Conservation (phyloP, 2,113 vertebrate species). For the Polypterus senegalus region DNA sequence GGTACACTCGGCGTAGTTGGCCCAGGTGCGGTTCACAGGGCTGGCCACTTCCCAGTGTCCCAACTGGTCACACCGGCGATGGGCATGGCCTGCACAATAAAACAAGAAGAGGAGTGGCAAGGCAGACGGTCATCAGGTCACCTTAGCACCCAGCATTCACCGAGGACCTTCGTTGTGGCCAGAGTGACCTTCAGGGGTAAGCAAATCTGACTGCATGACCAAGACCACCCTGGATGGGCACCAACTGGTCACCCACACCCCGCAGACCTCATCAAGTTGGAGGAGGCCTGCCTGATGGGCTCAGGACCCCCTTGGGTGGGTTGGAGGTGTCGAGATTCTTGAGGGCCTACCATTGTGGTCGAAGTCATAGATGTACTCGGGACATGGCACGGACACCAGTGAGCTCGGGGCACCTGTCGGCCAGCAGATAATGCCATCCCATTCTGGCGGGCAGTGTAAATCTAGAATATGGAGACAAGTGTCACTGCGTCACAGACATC, state of each 20-base stretch:
- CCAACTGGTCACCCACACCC: background rate
- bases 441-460: slow-evolving; percentile 58
- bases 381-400: slow-evolving; percentile 60
- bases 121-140: background rate
- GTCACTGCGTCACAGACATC: background rate
- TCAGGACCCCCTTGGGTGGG: background rate
- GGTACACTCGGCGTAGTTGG: slow-evolving; percentile 80
- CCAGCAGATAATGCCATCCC: slow-evolving; percentile 87
- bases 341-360: slow-evolving; percentile 61
- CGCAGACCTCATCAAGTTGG: background rate
- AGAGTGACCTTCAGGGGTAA: no score
- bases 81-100: slow-evolving; percentile 52
- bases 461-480: slow-evolving; percentile 31
- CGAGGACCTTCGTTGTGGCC: no score
- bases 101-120: background rate
- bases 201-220: no score
- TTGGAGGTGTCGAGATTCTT: no score
- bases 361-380: slow-evolving; percentile 80
- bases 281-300: background rate
- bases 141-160: background rate
- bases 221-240: background rate
- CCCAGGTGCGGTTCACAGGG: slow-evolving; percentile 75
- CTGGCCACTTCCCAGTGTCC: slow-evolving; percentile 67
- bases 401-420: slow-evolving; percentile 50
- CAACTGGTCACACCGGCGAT: slow-evolving; percentile 56